These are phyloP conservation scores for Bufo gargarizans DNA, from an alignment of 2,113 vertebrate genomes.

Conservation along the genomic window DNA sequence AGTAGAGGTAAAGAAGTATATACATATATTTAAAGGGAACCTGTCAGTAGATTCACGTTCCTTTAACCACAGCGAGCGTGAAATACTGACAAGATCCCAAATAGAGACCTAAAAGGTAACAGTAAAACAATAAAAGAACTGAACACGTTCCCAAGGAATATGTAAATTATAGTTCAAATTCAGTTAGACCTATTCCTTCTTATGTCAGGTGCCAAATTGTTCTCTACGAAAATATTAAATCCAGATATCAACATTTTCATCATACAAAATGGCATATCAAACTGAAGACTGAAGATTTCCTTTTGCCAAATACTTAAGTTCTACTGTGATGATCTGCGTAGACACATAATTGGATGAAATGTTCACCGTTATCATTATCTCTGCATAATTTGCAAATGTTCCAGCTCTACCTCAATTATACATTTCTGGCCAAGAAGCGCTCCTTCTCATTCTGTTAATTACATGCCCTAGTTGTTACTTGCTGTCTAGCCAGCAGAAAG, in stretches of 20 bases:
- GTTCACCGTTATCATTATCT: conserved; percentile 44
- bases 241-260: conserved; percentile 9
- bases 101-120: too few relatives aligned
- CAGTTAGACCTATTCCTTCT: neutral
- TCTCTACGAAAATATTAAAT: conserved; percentile 1
- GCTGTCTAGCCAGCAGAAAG: conserved; percentile 45
- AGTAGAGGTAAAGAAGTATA: too few relatives aligned
- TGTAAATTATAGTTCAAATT: neutral
- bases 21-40: too few relatives aligned
- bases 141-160: neutral
- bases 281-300: neutral
- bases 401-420: conserved; percentile 40
- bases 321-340: neutral
- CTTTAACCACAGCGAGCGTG: too few relatives aligned
- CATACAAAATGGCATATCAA: conserved; percentile 10
- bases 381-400: conserved; percentile 48
- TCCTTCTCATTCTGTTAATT: conserved; percentile 45
- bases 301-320: conserved; percentile 11
- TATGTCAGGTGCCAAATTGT: neutral
- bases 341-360: conserved; percentile 27
- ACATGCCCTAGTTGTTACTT: conserved; percentile 43
- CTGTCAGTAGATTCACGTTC: too few relatives aligned
- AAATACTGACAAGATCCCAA: too few relatives aligned
- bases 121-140: too few relatives aligned
- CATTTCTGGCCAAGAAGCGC: conserved; percentile 39